phyloP scores from a whole-genome alignment of 2,797 vertebrate genomes.

The Sebastes reedi region DNA sequence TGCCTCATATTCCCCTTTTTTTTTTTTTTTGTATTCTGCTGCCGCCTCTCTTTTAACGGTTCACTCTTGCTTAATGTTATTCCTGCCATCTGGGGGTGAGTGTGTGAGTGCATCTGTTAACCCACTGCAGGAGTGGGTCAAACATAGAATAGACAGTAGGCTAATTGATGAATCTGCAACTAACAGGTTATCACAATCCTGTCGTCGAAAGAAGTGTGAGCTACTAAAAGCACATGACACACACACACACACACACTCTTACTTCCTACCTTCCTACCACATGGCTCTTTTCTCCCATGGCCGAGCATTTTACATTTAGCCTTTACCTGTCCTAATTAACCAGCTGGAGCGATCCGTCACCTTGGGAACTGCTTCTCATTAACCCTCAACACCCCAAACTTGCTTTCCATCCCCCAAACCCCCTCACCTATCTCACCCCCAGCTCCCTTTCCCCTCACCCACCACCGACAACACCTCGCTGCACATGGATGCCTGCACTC shows the following conservation, averaged over 20 bases:
- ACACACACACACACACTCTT: not conserved
- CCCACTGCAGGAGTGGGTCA: conserved; percentile 23
- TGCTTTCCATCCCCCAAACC: not conserved
- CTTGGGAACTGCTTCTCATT: conserved; percentile 47
- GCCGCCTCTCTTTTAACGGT: not conserved
- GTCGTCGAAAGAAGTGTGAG: not conserved
- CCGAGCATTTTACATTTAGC: conserved; percentile 44
- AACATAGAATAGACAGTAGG: not conserved
- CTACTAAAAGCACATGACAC: not conserved
- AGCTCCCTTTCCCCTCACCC: not conserved
- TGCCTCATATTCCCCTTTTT: not conserved
- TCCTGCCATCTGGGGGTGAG: not conserved
- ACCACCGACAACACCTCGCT: conserved; percentile 21
- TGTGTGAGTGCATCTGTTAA: not conserved
- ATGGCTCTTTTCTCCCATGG: conserved; percentile 18
- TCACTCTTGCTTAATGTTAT: conserved; percentile 9
- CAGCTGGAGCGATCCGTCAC: conserved; percentile 51
- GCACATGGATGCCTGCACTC: conserved; percentile 49
- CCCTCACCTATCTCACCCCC: not conserved
- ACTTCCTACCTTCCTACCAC: not conserved
- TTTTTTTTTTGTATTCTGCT: not conserved
- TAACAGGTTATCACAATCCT: conserved; percentile 6
- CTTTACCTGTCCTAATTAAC: conserved; percentile 63
- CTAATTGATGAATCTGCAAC: conserved; percentile 34
- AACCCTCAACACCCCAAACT: conserved; percentile 32